Evolutionary conservation across 1,140 invertebrate genomes (phyloP).

Genomic region (Drosophila insularis): DNA sequence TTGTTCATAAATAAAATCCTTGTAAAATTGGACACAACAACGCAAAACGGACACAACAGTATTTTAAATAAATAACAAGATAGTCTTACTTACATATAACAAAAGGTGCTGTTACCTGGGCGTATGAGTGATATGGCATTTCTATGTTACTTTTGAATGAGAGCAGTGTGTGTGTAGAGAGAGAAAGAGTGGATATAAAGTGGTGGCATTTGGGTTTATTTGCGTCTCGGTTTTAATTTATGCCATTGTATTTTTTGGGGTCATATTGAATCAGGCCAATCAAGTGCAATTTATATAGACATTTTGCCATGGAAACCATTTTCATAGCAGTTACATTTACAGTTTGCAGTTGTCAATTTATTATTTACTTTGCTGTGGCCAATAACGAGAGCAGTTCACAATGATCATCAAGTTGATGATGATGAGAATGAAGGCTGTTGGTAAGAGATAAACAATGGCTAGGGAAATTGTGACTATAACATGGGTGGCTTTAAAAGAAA

Average conservation of each 20-base stretch:
- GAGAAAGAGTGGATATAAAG: neutral
- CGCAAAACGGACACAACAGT: constrained; percentile 2
- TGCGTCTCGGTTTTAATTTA: constrained; percentile 64
- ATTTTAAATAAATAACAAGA: constrained; percentile 72
- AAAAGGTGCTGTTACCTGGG: constrained; percentile 36
- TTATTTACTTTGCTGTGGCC: constrained; percentile 53
- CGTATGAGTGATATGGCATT: constrained; percentile 57
- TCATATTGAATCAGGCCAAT: constrained; percentile 70
- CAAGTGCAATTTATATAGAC: constrained; percentile 81
- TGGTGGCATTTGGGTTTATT: constrained; percentile 6
- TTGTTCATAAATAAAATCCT: constrained; percentile 60
- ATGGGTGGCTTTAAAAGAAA: constrained; percentile 33
- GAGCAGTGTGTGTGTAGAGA: constrained; percentile 5
- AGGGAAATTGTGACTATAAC: neutral
- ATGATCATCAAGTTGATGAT: constrained; percentile 18
- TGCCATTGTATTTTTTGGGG: constrained; percentile 60
- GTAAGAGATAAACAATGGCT: too few species aligned
- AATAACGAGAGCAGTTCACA: neutral
- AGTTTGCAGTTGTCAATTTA: constrained; percentile 70
- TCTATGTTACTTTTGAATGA: constrained; percentile 6
- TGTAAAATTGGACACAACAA: constrained; percentile 23
- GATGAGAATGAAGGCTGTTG: constrained; percentile 7
- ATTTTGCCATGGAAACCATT: constrained; percentile 68
- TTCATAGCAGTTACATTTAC: constrained; percentile 52
- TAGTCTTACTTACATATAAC: constrained; percentile 63